phyloP scores from a whole-genome alignment of 2,113 vertebrate genomes.

The Trematomus loennbergii region DNA sequence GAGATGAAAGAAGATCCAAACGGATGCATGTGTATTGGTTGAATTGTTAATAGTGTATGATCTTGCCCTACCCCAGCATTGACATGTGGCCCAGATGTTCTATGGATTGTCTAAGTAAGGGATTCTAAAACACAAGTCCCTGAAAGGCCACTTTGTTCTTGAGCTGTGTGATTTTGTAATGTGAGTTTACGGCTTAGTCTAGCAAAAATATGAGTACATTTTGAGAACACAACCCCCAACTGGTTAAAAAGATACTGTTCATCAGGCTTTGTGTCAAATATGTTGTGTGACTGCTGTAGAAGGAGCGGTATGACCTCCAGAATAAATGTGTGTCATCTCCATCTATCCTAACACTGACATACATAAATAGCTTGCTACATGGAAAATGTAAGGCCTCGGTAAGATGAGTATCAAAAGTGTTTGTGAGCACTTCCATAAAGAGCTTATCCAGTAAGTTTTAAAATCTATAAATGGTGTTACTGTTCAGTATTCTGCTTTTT shows the following conservation, averaged over 20 bases:
- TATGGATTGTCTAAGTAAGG: neutral
- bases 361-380: conserved; percentile 19
- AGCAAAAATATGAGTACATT: neutral
- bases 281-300: conserved; percentile 2
- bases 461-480: conserved; percentile 39
- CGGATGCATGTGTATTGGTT: neutral
- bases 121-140: neutral
- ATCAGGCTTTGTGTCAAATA: neutral
- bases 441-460: conserved; percentile 11
- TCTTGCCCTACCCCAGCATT: neutral
- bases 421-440: conserved; percentile 4
- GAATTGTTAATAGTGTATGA: conserved; percentile 3
- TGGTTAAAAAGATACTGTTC: neutral
- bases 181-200: neutral
- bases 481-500: conserved; percentile 25
- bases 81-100: neutral
- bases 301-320: conserved; percentile 16
- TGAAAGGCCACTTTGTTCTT: neutral
- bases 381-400: neutral
- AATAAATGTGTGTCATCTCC: conserved; percentile 8
- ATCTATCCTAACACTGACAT: conserved; percentile 13
- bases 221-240: neutral
- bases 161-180: neutral
- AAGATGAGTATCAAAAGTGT: conserved; percentile 22
- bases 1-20: conserved; percentile 31